These are phyloP conservation scores for Chymomyza amoena DNA, from an alignment of 2,888 invertebrate genomes.

Conservation along the genomic window DNA sequence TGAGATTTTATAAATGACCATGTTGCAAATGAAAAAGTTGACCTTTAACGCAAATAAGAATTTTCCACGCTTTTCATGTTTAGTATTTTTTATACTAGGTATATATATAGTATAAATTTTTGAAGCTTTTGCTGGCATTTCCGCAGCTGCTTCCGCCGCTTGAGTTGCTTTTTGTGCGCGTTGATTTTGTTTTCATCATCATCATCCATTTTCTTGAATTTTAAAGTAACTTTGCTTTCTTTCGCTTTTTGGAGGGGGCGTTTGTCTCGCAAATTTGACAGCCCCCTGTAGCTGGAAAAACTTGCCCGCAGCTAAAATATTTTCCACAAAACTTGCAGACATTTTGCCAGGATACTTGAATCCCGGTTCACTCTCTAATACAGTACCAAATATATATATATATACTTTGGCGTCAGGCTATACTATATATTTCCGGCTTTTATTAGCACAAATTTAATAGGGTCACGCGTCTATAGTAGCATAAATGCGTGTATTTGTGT, in stretches of 20 bases:
- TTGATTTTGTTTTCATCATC: slow-evolving; percentile 60
- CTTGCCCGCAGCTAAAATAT: background rate
- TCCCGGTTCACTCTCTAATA: background rate
- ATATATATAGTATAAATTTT: background rate
- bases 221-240: slow-evolving; percentile 62
- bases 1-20: slow-evolving; percentile 74
- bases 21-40: slow-evolving; percentile 61
- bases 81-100: background rate
- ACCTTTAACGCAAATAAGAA: slow-evolving; percentile 63
- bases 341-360: background rate
- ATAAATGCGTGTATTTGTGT: slow-evolving; percentile 24
- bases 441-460: slow-evolving; percentile 73
- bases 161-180: slow-evolving; percentile 47
- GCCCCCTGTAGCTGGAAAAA: background rate
- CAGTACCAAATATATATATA: background rate
- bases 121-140: background rate
- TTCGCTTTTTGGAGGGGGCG: too few relatives aligned
- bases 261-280: slow-evolving; percentile 34
- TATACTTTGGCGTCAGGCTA: slow-evolving; percentile 2
- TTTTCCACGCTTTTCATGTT: background rate
- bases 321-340: background rate
- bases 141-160: background rate
- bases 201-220: slow-evolving; percentile 57
- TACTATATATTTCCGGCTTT: slow-evolving; percentile 62
- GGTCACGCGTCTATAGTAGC: slow-evolving; percentile 62